Percentiles rank a stretch among this genome's conserved stretches.
These are phyloP conservation scores for Lingula anatina DNA, from an alignment of 2,888 invertebrate species.

Conservation along the genomic window DNA sequence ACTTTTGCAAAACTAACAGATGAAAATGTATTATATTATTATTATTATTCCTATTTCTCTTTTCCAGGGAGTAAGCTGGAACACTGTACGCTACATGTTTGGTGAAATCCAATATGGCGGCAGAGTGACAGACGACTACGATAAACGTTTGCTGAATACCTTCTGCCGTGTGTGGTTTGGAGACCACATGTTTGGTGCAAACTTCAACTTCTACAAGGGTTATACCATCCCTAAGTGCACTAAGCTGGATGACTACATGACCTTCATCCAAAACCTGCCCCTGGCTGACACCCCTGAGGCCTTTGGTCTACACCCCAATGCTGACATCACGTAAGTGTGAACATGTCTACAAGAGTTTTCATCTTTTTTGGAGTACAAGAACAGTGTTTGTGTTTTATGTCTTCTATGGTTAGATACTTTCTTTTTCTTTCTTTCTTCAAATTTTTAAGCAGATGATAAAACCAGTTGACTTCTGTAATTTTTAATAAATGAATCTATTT, in stretches of 20 bases:
- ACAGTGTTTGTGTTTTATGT: not conserved
- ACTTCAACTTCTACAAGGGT: conserved; percentile 49
- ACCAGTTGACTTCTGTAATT: not conserved
- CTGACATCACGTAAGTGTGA: conserved; percentile 50
- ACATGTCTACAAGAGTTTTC: no score
- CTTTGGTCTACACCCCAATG: conserved; percentile 52
- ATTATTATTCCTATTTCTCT: no score
- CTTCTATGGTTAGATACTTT: no score
- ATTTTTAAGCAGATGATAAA: not conserved
- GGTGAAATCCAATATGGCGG: conserved; percentile 55
- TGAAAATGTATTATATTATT: no score
- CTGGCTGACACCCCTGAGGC: conserved; percentile 49
- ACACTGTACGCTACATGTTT: conserved; percentile 52
- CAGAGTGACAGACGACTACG: conserved; percentile 53
- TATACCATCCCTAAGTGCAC: conserved; percentile 49
- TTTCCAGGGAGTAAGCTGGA: conserved; percentile 53
- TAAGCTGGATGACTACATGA: conserved; percentile 43
- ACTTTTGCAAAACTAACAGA: no score
- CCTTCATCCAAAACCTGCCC: conserved; percentile 44
- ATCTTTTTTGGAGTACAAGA: not conserved
- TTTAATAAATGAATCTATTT: not conserved
- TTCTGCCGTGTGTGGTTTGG: conserved; percentile 53
- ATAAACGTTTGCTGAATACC: conserved; percentile 51
- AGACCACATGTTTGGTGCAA: conserved; percentile 47
- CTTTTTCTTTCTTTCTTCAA: no score